Percentiles rank a stretch among this genome's conserved stretches.
These are phyloP conservation scores for Saccostrea cuccullata DNA, from an alignment of 1,140 invertebrate genomes.

Conservation along the genomic window DNA sequence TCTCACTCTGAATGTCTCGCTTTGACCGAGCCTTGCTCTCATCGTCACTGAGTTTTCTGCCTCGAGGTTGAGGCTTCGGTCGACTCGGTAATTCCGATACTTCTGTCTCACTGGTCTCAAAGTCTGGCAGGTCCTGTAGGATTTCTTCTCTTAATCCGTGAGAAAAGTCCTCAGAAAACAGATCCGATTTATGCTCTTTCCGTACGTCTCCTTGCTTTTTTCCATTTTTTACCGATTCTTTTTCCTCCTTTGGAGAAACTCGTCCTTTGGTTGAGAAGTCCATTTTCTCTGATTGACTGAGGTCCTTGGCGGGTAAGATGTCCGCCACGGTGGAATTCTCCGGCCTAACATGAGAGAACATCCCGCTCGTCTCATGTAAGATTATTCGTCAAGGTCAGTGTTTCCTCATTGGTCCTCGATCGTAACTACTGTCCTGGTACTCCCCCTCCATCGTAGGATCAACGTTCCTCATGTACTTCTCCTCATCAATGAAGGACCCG, in stretches of 20 bases:
- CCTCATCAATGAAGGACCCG: slow-evolving; percentile 15
- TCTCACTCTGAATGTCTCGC: slow-evolving; percentile 26
- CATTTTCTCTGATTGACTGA: not conserved
- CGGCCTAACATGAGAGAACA: slow-evolving; percentile 58
- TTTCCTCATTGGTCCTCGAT: slow-evolving; percentile 38
- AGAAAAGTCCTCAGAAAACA: slow-evolving; percentile 11
- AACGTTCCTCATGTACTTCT: slow-evolving; percentile 26
- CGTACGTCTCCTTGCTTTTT: not conserved
- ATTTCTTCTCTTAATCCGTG: slow-evolving; percentile 41
- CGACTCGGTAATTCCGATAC: slow-evolving; percentile 26
- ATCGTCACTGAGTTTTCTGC: slow-evolving; percentile 40
- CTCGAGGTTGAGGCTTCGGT: slow-evolving; percentile 46
- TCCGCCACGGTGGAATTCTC: slow-evolving; percentile 38
- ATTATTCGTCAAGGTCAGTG: slow-evolving; percentile 70
- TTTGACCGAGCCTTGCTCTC: slow-evolving; percentile 23
- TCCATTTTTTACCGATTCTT: not conserved
- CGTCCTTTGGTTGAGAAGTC: not conserved
- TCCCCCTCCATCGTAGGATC: slow-evolving; percentile 60
- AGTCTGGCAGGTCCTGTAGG: slow-evolving; percentile 23
- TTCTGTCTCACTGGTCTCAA: slow-evolving; percentile 44
- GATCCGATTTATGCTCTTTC: not conserved
- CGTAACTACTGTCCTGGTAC: slow-evolving; percentile 42
- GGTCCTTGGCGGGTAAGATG: not conserved
- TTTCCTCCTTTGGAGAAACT: not conserved
- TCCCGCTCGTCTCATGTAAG: slow-evolving; percentile 65